Evolutionary conservation across 2,888 invertebrate genomes (phyloP).

Genomic region (Aphrophora alni): DNA sequence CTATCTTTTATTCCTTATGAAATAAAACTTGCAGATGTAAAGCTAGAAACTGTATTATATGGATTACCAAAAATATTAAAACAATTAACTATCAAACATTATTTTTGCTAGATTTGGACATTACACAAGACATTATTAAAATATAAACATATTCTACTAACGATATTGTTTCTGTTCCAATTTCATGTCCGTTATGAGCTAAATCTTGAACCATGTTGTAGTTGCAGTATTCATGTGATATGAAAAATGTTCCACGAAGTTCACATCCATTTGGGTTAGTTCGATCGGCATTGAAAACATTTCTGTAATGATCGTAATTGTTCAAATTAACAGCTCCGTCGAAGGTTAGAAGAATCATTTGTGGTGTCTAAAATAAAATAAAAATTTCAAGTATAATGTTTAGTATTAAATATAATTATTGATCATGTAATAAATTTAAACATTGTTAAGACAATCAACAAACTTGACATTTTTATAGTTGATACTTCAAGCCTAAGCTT

Average conservation of each 20-base stretch:
- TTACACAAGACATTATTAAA: too few relatives aligned
- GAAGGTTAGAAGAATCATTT: constrained; percentile 91
- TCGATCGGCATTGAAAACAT: constrained; percentile 80
- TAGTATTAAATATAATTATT: not conserved
- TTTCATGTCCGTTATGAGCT: constrained; percentile 88
- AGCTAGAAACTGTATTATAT: too few relatives aligned
- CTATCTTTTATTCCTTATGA: too few relatives aligned
- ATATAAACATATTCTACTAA: constrained; percentile 58
- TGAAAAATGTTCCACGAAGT: constrained; percentile 90
- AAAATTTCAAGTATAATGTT: not conserved
- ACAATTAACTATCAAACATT: too few relatives aligned
- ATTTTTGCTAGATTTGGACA: too few relatives aligned
- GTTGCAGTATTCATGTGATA: constrained; percentile 89
- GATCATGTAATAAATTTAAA: too few relatives aligned
- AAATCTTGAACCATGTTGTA: constrained; percentile 91
- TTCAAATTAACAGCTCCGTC: constrained; percentile 93
- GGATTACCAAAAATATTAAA: too few relatives aligned
- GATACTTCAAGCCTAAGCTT: too few relatives aligned
- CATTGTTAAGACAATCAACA: too few relatives aligned
- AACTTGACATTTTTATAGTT: too few relatives aligned
- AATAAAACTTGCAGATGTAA: too few relatives aligned
- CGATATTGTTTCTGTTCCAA: constrained; percentile 74
- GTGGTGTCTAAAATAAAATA: constrained; percentile 75
- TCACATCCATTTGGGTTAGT: constrained; percentile 90
- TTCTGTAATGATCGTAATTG: constrained; percentile 86